phyloP scores from a whole-genome alignment of 2,113 vertebrate species.

The Antechinus flavipes region DNA sequence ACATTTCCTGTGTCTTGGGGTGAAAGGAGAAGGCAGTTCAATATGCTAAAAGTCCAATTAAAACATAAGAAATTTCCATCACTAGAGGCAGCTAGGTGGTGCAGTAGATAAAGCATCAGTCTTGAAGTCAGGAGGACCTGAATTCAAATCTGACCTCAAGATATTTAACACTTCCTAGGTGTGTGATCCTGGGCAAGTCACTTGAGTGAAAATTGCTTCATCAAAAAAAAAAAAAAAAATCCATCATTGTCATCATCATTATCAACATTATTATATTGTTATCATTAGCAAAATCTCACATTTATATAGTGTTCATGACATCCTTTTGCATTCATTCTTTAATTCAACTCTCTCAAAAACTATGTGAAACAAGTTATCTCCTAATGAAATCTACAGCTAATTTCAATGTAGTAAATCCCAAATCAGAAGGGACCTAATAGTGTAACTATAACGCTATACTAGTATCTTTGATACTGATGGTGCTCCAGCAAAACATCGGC shows the following conservation, averaged over 20 bases:
- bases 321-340: background rate
- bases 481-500: background rate
- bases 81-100: no score
- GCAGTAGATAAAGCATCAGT: no score
- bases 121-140: no score
- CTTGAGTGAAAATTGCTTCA: no score
- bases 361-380: background rate
- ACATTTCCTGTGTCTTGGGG: background rate
- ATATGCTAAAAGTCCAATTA: background rate
- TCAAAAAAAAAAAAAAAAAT: no score
- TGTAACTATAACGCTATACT: background rate
- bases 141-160: no score
- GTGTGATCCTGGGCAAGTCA: no score
- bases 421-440: rapidly evolving
- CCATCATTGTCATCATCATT: background rate
- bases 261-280: background rate
- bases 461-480: background rate
- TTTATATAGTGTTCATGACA: background rate
- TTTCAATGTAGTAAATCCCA: background rate
- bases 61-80: no score
- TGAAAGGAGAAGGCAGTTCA: background rate
- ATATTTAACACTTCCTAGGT: no score
- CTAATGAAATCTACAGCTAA: background rate
- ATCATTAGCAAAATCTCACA: background rate
- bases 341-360: background rate